Base-by-base conservation (phyloP, 2,888 invertebrate genomes). In the Archips crataeganus region DNA sequence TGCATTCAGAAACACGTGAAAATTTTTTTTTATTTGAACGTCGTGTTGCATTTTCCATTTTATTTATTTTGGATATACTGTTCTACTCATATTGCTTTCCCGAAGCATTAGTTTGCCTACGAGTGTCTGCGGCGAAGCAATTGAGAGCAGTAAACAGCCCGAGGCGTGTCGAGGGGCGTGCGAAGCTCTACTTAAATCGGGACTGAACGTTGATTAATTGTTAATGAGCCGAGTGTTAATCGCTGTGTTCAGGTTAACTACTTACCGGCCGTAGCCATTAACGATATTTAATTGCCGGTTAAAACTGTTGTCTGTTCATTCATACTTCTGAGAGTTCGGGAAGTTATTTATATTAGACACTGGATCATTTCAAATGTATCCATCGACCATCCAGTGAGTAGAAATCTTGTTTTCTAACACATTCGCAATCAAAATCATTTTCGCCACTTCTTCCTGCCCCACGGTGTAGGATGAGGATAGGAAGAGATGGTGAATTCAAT, bases 161-260 rank as follows among this genome's bases (percentile, higher is more conserved):
- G 73, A 74, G 82, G 85, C 85, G 77, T 71, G 71, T 69, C 74
- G 68, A 68, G 79, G 87, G 85, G 80, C 79, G 81, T 74, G 67
- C 51, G 68, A 67, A 74, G 68, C 65, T 51, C 70, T 68, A 61
- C 78, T 88, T 85, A 76, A 76, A 76, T 72, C 68, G 72, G 65
- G 65, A 42, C 62, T 39, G 69, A 65, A 69, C 49, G 89, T 90
- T 91, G 90, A 92, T 91, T 89, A 88, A 89, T 89, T 87, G 87
- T 90, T 92, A 90, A 90, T 91, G 87, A 89, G 86, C 77, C 75
- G 80, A 83, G 85, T 84, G 87, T 85, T 87, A 88, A 88, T 83
- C 82, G 82, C 76, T 81, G 77, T 78, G 81, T 80, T 81, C 76
- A 70, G 70, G 70, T 75, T 73, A 75, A 75, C 70, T 73, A 66